These are phyloP conservation scores for Sitobion miscanthi DNA, from an alignment of 1,140 invertebrate species.

Conservation along the genomic window DNA sequence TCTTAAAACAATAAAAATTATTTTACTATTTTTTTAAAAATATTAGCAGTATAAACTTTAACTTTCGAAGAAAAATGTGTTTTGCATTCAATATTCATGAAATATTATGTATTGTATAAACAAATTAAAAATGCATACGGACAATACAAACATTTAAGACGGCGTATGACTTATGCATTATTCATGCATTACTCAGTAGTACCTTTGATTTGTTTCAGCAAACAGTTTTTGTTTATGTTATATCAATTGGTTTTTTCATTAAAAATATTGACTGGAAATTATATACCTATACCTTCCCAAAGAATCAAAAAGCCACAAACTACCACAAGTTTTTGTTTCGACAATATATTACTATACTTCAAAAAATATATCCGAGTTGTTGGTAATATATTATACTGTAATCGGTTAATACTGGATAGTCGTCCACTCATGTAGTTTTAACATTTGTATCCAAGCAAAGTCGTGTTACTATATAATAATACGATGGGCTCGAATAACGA, in stretches of 20 bases:
- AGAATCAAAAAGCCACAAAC: background rate
- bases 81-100: background rate
- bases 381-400: no score
- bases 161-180: background rate
- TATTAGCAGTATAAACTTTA: background rate
- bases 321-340: background rate
- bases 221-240: background rate
- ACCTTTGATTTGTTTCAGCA: background rate
- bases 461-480: no score
- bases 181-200: background rate
- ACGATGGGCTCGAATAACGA: background rate
- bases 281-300: background rate
- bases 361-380: background rate
- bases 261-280: background rate
- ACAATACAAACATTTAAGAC: background rate
- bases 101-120: conserved; percentile 7
- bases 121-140: background rate
- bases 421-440: no score
- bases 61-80: background rate
- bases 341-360: background rate
- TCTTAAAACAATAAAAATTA: background rate
- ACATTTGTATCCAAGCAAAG: no score
- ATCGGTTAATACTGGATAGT: no score
- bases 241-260: background rate
- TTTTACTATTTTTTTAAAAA: background rate